Percentiles rank a stretch among this genome's conserved stretches.
Conservation (phyloP, 1,140 invertebrate genomes). For the Proctacanthus coquilletti region DNA sequence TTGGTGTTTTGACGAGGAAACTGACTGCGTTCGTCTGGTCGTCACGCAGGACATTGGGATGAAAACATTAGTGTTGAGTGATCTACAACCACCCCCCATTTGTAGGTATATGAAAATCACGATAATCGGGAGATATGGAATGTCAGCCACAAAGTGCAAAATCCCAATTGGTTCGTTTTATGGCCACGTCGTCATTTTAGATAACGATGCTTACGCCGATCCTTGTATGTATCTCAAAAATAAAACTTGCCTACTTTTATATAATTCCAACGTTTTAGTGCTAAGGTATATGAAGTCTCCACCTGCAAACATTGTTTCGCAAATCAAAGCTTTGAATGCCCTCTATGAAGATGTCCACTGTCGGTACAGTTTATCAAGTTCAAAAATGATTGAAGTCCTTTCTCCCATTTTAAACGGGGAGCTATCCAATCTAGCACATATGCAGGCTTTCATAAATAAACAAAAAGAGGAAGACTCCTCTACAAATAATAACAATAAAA, state of each 20-base stretch:
- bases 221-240: conserved; percentile 7
- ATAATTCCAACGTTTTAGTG: conserved; percentile 7
- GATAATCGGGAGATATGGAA: conserved; percentile 76
- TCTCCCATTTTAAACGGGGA: conserved; percentile 58
- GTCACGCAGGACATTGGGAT: conserved; percentile 71
- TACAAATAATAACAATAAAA: conserved; percentile 43
- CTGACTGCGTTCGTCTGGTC: conserved; percentile 67
- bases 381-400: conserved; percentile 58
- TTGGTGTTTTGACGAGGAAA: conserved; percentile 72
- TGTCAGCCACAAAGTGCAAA: conserved; percentile 73
- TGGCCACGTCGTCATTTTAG: conserved; percentile 67
- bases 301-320: conserved; percentile 13
- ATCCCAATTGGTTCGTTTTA: conserved; percentile 87
- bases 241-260: background rate
- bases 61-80: conserved; percentile 67
- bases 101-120: conserved; percentile 82
- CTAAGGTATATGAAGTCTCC: conserved; percentile 18
- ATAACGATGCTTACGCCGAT: conserved; percentile 45
- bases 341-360: conserved; percentile 64
- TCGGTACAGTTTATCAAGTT: conserved; percentile 67
- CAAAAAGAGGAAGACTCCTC: conserved; percentile 41
- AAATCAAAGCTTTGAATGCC: conserved; percentile 27
- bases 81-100: conserved; percentile 75
- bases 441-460: conserved; percentile 62
- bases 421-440: conserved; percentile 60